These are phyloP conservation scores for Sebastiscus albofasciatus DNA, from an alignment of 2,797 vertebrate species.

Conservation along the genomic window DNA sequence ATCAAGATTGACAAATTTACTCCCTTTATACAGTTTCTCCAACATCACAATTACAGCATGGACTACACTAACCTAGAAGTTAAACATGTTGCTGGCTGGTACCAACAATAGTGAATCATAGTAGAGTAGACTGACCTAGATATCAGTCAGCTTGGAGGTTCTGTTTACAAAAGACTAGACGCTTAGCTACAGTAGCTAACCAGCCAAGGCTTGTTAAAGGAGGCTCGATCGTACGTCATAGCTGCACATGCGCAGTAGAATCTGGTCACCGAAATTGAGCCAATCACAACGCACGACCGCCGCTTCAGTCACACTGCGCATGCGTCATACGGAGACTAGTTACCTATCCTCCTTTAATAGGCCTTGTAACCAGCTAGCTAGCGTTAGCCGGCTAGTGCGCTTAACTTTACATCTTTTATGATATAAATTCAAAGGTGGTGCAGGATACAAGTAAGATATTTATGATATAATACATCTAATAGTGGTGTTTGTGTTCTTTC, in stretches of 20 bases:
- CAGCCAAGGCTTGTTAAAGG: neutral
- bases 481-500: accelerated
- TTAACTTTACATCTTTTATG: neutral
- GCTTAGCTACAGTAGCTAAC: constrained; percentile 38
- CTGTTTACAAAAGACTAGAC: constrained; percentile 69
- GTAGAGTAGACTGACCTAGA: neutral
- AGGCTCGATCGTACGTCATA: no score
- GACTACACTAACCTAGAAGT: accelerated
- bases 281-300: no score
- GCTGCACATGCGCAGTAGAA: no score
- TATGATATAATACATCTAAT: accelerated
- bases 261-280: no score
- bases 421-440: neutral
- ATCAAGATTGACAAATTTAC: neutral
- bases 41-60: neutral
- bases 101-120: accelerated
- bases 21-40: neutral
- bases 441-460: neutral
- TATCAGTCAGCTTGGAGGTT: constrained; percentile 11
- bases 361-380: neutral
- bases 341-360: no score
- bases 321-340: no score
- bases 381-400: constrained; percentile 34
- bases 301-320: no score
- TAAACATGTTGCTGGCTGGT: accelerated